Base-by-base conservation (phyloP, 1,140 invertebrate genomes). In the Aphidius ervi region DNA sequence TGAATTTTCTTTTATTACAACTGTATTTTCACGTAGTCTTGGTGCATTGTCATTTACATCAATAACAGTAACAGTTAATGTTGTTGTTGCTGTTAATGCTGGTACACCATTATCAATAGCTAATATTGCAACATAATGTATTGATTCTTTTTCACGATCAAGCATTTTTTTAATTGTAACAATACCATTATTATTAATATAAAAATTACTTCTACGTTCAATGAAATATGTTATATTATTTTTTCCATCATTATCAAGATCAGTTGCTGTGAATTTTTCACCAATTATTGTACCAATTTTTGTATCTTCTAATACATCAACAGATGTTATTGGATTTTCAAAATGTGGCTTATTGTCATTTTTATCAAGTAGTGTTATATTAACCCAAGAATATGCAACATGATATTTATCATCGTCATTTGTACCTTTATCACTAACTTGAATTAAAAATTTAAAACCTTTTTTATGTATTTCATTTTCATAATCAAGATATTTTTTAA, bases 31-130 rank as follows among this genome's bases (percentile, higher is more conserved):
- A 73, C 95, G 91, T 3, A 96, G 95, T 63, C 88, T 90, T 2
- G 94, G 94, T 1, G 91, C 89, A 75, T 93, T 98, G 70, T 98
- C 97, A 76, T 98, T 99, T 58, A 98, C 95, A 70, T 98, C 96
- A 73, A 92, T 90, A 1, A 99, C 94, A 62, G 94, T 93, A 1
- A 98, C 93, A 1, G 93, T 95, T 16, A 99, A 81, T 2, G 94
- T 98, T 0, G 95, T 95, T 3, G 95, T 97, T 5, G 96, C 95
- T 5, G 95, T 98, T 79, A 93, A 92, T 1, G 94, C 88, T 7
- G 95, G 95, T 16, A 92, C 86, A 23, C 94, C 95, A 77, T 97
- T 94, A 74, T 98, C 95, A 71, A 96, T 95, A 1, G 94, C 95
- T 67, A 97, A 82, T 64, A 98, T 96, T 84, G 95, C 94, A 2